Evolutionary conservation across 1,140 invertebrate species (phyloP), one percentile per base, ranked within the genome.

Genomic region (Drosophila ogumai): DNA sequence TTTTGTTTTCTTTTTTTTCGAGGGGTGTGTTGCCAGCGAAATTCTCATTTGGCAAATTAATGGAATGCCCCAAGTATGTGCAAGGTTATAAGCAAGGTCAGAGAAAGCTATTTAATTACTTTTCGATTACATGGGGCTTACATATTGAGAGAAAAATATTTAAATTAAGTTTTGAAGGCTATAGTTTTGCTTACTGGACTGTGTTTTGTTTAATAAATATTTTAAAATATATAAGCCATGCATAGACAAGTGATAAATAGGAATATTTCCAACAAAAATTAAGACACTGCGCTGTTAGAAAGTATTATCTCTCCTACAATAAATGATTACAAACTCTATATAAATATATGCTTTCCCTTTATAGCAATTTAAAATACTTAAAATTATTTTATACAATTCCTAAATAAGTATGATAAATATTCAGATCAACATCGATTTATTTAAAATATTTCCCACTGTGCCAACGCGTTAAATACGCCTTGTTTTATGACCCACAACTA

Each of bases 401-500:
- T 5, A 22, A 19, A 25, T 12, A 47, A 22, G 3, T 5, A 15
- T 10, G 0, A n/a, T 15, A 25, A 12, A 10, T 25, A 1, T 1
- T 8, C 3, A 22, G 0, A 36, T 13, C 2, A 3, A 19, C 0
- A 2, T 2, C 2, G 4, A 22, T 43, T 32, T 34, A n/a, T 44
- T 25, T 32, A 12, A 25, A 36, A 36, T 13, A 34, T 28, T 25
- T n/a, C 12, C 19, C 65, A 41, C 34, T 49, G 43, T 72, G 5
- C 19, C 17, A 12, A 32, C 1, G 1, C 12, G 22, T 7, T 66
- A 46, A 47, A 38, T 34, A 22, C 17, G 22, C 22, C 61, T 74
- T 55, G 8, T 50, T 73, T 82, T 82, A 82, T 79, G 56, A 43
- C 64, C 59, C 69, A 65, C 69, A 82, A 80, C 72, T 78, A 87